Percentiles rank a stretch among this genome's conserved stretches.
Evolutionary conservation across 2,888 invertebrate genomes (phyloP).

Genomic region (Ennomos quercinarius): DNA sequence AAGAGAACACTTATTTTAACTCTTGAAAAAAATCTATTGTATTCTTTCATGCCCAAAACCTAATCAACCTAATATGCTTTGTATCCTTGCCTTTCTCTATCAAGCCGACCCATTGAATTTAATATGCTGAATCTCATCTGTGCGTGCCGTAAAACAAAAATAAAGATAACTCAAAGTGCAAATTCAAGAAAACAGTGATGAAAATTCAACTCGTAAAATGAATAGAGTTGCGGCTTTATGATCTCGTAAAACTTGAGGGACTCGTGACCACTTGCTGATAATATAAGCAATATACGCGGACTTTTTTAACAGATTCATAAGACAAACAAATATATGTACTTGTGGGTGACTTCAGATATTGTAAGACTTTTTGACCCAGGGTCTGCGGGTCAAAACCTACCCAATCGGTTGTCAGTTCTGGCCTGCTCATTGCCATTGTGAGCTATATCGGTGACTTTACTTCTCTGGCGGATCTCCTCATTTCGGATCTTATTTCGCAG

Average conservation of each 20-base stretch:
- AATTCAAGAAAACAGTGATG: slow-evolving; percentile 65
- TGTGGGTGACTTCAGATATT: too few species aligned
- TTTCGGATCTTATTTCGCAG: too few species aligned
- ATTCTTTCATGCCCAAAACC: not conserved
- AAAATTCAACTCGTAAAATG: slow-evolving; percentile 73
- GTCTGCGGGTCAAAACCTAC: too few species aligned
- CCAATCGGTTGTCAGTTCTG: too few species aligned
- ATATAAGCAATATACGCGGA: slow-evolving; percentile 12
- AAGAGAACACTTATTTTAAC: too few species aligned
- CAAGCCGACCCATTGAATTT: slow-evolving; percentile 48
- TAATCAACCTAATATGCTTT: slow-evolving; percentile 9
- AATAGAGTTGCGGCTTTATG: slow-evolving; percentile 67
- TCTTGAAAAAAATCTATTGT: too few species aligned
- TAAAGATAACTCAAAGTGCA: slow-evolving; percentile 66
- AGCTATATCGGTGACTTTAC: too few species aligned
- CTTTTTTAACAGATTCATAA: too few species aligned
- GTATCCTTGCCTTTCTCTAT: slow-evolving; percentile 23
- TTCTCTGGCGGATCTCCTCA: too few species aligned
- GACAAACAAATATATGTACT: not conserved
- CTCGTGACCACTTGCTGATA: slow-evolving; percentile 42
- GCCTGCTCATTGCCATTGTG: too few species aligned
- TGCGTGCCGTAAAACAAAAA: slow-evolving; percentile 65
- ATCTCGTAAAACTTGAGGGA: slow-evolving; percentile 61
- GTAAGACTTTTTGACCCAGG: too few species aligned
- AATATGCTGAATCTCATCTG: slow-evolving; percentile 67